Evolutionary conservation across 2,797 vertebrate genomes (phyloP), one percentile per base, ranked within the genome.

Genomic region (Aulostomus chinensis): DNA sequence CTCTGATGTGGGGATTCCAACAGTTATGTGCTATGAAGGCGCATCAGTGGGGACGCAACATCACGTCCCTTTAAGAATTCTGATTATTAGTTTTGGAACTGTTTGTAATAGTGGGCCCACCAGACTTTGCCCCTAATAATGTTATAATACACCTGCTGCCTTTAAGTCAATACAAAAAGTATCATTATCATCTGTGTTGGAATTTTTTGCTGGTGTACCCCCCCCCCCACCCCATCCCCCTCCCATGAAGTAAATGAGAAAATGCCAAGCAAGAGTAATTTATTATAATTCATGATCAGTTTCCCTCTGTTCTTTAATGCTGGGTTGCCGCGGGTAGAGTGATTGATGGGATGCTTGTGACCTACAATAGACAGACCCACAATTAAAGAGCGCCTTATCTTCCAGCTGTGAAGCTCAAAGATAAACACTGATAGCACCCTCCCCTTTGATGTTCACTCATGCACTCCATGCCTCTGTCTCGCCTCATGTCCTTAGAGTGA

Each of bases 321-420:
- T 50, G 47, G 20, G 47, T 68, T 54, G 41, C 52, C 47, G 8
- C 9, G 17, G 67, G 46, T 69, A 12, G 29, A 43, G 56, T 83
- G 84, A 87, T 82, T 80, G 85, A 88, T 83, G 76, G 55, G 58
- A 59, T 43, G 68, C 62, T 61, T 67, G 71, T 80, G 85, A 85
- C 80, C 74, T 74, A 73, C 37, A 76, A 77, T 73, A 78, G 81
- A 78, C 68, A 82, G 68, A 72, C 22, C 61, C 56, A 70, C 81
- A 87, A 86, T 86, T 83, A 85, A 84, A 76, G 64, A 2, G 12
- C 3, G 13, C 50, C 78, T 80, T 68, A 73, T 77, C 75, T 72
- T 59, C 37, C 56, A 70, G 60, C 76, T 73, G 66, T 60, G 68
- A 65, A 70, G 77, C 60, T 68, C 25, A 62, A 55, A 83, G 82